These are phyloP conservation scores for Synergus japonicus DNA, from an alignment of 2,888 invertebrate genomes.

Conservation along the genomic window DNA sequence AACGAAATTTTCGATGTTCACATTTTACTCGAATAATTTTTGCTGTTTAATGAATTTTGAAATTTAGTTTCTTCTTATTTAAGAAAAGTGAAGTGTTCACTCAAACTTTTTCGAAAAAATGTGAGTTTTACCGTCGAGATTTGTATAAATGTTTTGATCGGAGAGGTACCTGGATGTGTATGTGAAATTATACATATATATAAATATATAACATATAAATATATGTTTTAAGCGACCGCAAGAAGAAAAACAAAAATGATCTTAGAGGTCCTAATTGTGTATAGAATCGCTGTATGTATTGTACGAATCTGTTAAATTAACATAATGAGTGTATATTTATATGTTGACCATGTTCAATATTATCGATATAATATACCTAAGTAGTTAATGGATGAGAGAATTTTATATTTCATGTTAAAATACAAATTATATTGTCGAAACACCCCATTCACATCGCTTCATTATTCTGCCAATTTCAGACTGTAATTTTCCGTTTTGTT, in stretches of 20 bases:
- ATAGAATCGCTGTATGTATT: constrained; percentile 64
- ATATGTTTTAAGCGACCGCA: constrained; percentile 51
- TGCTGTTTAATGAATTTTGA: not conserved
- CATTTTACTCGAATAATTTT: not conserved
- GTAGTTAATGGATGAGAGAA: constrained; percentile 72
- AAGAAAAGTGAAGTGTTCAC: not conserved
- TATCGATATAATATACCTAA: constrained; percentile 59
- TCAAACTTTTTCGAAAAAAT: constrained; percentile 13
- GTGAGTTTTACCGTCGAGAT: constrained; percentile 42
- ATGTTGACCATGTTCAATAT: constrained; percentile 71
- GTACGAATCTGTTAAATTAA: constrained; percentile 59
- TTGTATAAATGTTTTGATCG: constrained; percentile 55
- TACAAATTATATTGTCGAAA: constrained; percentile 56
- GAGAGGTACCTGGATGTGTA: constrained; percentile 56
- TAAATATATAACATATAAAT: constrained; percentile 39
- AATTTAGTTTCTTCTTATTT: not conserved
- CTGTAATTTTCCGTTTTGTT: constrained; percentile 60
- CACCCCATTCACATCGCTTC: constrained; percentile 59
- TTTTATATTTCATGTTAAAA: constrained; percentile 76
- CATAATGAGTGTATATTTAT: constrained; percentile 74
- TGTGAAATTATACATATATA: constrained; percentile 51
- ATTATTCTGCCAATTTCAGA: constrained; percentile 60
- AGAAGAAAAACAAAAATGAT: constrained; percentile 46
- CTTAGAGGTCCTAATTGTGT: constrained; percentile 57
- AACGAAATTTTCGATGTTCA: constrained; percentile 10